Conservation (phyloP, 2,113 vertebrate species). For the Rhynchopsitta pachyrhyncha region DNA sequence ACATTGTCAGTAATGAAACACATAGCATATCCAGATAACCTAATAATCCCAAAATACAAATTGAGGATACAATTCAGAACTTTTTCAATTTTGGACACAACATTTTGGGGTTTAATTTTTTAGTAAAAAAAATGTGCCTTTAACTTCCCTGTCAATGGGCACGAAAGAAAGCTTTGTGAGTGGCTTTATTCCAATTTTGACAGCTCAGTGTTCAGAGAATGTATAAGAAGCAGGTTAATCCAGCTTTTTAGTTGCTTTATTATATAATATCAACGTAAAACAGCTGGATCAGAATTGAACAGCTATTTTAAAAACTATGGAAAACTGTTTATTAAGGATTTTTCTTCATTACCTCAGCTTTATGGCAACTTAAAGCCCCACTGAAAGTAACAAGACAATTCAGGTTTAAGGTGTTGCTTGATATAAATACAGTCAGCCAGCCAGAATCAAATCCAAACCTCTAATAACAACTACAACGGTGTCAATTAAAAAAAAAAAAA, state of each 20-base stretch:
- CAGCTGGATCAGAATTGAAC: constrained; percentile 41
- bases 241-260: constrained; percentile 32
- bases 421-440: background rate
- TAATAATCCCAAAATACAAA: background rate
- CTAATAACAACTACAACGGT: background rate
- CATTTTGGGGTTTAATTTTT: background rate
- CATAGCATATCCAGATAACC: background rate
- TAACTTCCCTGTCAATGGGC: background rate
- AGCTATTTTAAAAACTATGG: background rate
- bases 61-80: background rate
- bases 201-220: background rate
- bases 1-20: background rate
- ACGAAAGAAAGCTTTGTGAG: background rate
- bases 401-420: background rate
- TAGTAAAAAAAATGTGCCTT: background rate
- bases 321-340: constrained; percentile 57
- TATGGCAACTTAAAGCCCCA: background rate
- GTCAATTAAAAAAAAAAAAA: background rate
- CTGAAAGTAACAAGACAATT: background rate
- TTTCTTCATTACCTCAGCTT: constrained; percentile 5
- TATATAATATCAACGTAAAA: constrained; percentile 51
- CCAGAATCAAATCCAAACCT: background rate
- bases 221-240: constrained; percentile 42
- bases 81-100: background rate
- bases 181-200: constrained; percentile 44